A percentile compares a stretch with the other conserved stretches of the same genome.
Evolutionary conservation across 2,797 vertebrate species (phyloP).

Genomic region (Loris lydekkerianus): DNA sequence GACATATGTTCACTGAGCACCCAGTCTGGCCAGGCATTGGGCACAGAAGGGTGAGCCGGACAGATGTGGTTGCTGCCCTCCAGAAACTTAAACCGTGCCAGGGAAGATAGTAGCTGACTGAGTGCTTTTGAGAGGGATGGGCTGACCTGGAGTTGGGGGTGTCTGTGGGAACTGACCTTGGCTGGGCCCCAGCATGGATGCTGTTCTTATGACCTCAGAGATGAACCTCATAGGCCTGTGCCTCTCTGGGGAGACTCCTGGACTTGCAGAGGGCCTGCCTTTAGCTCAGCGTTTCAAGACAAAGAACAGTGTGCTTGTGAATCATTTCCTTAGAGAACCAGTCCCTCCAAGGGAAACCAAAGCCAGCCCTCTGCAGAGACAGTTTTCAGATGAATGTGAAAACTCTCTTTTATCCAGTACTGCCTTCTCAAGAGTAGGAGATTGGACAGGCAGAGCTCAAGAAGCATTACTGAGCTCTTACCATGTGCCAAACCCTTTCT

Average conservation of each 20-base stretch:
- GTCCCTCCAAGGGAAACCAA: not conserved
- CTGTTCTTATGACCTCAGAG: not conserved
- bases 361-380: not conserved
- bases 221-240: not conserved
- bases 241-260: not conserved
- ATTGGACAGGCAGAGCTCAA: accelerated
- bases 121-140: not conserved
- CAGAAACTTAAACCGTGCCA: not conserved
- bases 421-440: not conserved
- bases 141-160: no score
- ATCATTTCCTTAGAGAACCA: not conserved
- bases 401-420: no score
- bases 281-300: not conserved
- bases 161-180: not conserved
- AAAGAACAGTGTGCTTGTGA: not conserved
- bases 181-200: accelerated
- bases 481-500: not conserved
- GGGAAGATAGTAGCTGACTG: not conserved
- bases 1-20: not conserved
- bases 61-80: accelerated
- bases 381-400: not conserved
- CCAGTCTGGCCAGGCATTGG: no score
- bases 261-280: not conserved
- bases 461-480: not conserved
- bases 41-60: not conserved